Evolutionary conservation across 2,888 invertebrate genomes (phyloP).

Genomic region (Helleia helle): DNA sequence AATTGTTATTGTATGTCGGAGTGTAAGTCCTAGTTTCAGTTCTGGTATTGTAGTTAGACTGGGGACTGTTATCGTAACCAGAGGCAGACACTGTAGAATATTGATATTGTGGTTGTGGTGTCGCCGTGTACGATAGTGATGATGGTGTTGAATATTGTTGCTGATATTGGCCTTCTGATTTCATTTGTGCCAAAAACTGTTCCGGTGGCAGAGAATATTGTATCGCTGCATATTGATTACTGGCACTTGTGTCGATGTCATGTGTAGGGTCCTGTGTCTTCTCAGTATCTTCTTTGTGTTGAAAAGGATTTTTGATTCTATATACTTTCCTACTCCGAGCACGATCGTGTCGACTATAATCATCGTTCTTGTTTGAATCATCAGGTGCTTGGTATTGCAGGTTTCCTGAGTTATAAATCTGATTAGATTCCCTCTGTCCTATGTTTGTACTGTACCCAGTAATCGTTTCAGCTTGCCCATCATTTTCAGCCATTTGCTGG

Average conservation of each 20-base stretch:
- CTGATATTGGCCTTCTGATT: constrained; percentile 51
- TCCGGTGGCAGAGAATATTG: constrained; percentile 67
- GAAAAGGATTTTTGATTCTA: constrained; percentile 62
- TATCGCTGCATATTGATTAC: constrained; percentile 63
- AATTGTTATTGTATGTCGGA: constrained; percentile 39
- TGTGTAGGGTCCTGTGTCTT: constrained; percentile 35
- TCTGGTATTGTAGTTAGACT: constrained; percentile 38
- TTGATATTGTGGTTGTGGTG: constrained; percentile 57
- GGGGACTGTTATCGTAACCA: constrained; percentile 43
- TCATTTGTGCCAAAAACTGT: constrained; percentile 59
- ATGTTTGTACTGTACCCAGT: constrained; percentile 45
- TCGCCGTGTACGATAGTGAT: constrained; percentile 49
- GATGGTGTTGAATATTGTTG: constrained; percentile 46
- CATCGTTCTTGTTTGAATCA: constrained; percentile 42
- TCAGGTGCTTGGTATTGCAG: constrained; percentile 45
- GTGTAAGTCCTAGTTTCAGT: constrained; percentile 43
- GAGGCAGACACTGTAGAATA: constrained; percentile 46
- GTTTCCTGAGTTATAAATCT: constrained; percentile 42
- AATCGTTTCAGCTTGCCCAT: constrained; percentile 42
- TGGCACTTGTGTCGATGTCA: constrained; percentile 57
- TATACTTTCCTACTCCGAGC: constrained; percentile 49
- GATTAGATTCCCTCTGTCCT: constrained; percentile 46
- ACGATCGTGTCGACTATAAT: constrained; percentile 41
- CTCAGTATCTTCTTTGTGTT: constrained; percentile 39
- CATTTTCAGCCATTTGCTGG: constrained; percentile 45